Conservation (phyloP, 2,113 vertebrate genomes). For the Gorilla gorilla region DNA sequence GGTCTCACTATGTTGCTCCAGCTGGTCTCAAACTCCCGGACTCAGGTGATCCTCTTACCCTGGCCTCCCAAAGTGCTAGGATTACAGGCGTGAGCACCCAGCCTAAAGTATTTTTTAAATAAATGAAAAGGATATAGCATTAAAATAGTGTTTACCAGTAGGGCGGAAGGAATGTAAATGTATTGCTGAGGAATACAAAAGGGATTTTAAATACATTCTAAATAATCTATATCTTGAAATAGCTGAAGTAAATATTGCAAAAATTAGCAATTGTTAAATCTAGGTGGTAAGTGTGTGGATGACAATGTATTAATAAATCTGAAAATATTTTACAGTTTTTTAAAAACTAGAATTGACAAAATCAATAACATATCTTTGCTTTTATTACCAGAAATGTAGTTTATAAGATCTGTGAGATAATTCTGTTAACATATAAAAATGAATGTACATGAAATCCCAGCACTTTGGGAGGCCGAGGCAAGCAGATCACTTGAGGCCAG, state of each 20-base stretch:
- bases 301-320: background rate
- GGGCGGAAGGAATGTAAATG: background rate
- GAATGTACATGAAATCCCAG: background rate
- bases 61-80: too few species aligned
- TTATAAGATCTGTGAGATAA: constrained; percentile 8
- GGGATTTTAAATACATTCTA: background rate
- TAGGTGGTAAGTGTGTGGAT: background rate
- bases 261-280: background rate
- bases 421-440: background rate
- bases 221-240: background rate
- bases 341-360: background rate
- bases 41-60: too few species aligned
- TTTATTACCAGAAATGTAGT: constrained; percentile 5
- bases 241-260: background rate
- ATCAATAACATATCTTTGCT: background rate
- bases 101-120: background rate
- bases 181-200: background rate
- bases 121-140: background rate
- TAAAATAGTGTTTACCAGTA: background rate
- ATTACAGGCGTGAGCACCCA: too few species aligned
- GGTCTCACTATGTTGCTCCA: too few species aligned
- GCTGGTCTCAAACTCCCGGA: too few species aligned
- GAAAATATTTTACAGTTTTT: background rate
- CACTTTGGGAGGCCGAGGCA: too few species aligned
- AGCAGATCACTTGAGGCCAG: too few species aligned